A percentile compares a stretch with the other conserved stretches of the same genome.
phyloP scores from a whole-genome alignment of 2,888 invertebrate species.

The Agriotes lineatus region DNA sequence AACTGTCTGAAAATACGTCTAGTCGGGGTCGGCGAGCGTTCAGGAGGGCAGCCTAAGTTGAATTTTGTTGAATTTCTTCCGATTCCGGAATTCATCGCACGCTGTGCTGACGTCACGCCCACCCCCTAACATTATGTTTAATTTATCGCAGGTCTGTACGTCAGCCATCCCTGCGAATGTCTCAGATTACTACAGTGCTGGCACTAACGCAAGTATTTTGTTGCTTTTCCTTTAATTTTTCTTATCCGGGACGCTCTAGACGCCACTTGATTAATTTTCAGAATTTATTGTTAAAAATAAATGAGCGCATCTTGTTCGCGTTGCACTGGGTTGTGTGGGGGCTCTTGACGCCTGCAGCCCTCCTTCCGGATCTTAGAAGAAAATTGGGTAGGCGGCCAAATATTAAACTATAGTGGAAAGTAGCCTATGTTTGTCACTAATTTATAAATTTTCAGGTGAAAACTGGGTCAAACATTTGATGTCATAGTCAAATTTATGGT shows the following conservation, averaged over 20 bases:
- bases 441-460: too few species aligned
- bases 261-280: conserved; percentile 50
- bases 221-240: conserved; percentile 46
- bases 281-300: conserved; percentile 43
- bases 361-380: too few species aligned
- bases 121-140: conserved; percentile 58
- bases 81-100: conserved; percentile 55
- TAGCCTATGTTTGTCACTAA: too few species aligned
- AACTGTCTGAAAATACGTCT: conserved; percentile 34
- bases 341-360: too few species aligned
- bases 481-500: too few species aligned
- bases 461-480: too few species aligned
- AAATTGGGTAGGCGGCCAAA: too few species aligned
- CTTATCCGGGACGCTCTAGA: conserved; percentile 37
- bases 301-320: conserved; percentile 18
- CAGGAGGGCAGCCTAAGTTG: conserved; percentile 13
- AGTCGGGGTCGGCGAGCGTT: conserved; percentile 11
- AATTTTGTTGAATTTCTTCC: conserved; percentile 33
- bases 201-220: conserved; percentile 47
- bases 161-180: conserved; percentile 50
- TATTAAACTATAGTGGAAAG: too few species aligned
- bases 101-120: conserved; percentile 58
- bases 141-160: conserved; percentile 59
- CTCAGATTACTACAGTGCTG: conserved; percentile 46
- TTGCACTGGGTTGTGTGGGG: too few species aligned